Evolutionary conservation across 2,797 vertebrate genomes (phyloP), one percentile per base, ranked within the genome.

Genomic region (Oreortyx pictus): DNA sequence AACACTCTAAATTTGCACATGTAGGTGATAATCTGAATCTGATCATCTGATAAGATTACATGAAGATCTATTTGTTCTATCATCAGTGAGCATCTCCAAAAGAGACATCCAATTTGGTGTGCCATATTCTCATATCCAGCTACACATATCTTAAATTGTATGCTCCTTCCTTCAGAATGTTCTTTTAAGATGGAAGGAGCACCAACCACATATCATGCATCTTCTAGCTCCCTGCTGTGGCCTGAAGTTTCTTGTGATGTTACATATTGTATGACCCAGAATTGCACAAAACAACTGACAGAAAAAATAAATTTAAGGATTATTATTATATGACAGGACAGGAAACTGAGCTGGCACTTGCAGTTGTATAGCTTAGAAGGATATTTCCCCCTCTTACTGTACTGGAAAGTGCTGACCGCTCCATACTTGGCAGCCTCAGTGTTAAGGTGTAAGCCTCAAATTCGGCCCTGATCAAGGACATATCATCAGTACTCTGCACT

Each of bases 181-280:
- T 78, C 44, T 82, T 60, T 16, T 14, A 90, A 77, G 49, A 50
- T 22, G 37, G 49, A 23, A 86, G 81, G 16, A 92, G 68, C 29
- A 80, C 29, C 39, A 71, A 65, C n/a, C 70, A 61, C 5, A 3
- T 52, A 19, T 78, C 37, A 7, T 6, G 9, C 8, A 4, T 8
- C 7, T 17, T 52, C 27, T 59, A 41, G 11, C 0, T 7, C 39
- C 31, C 60, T 31, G 68, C 11, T 22, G 23, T 31, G 52, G 56
- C 74, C 61, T 86, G 56, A 61, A 39, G 33, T 1, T 2, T 35
- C 67, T 39, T 57, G 49, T 31, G 52, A 57, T 71, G 31, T 52
- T 66, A 1, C 4, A 17, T 7, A 56, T 74, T 72, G 11, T 22
- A 61, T 1, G 4, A 25, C 52, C 14, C 61, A 61, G 44, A 86